Percentiles rank a stretch among this genome's conserved stretches.
Conservation (phyloP, 2,797 vertebrate genomes). For the Artibeus lituratus region DNA sequence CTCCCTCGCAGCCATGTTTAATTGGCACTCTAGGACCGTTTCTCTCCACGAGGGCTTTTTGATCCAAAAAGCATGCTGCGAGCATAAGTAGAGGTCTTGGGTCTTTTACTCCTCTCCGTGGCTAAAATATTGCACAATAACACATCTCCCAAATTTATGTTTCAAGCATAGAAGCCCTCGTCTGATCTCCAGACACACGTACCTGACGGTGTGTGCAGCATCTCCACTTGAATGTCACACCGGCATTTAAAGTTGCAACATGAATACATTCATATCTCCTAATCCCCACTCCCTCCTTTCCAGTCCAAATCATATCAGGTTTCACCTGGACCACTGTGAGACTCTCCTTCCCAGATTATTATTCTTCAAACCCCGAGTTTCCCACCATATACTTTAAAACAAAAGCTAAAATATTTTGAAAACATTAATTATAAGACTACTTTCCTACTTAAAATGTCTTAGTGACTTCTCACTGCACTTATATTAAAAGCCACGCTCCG, state of each 20-base stretch:
- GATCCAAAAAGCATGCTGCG: not conserved
- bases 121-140: not conserved
- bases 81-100: not conserved
- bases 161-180: not conserved
- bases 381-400: not conserved
- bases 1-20: not conserved
- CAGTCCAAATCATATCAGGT: not conserved
- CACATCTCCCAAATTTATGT: not conserved
- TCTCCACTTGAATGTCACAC: constrained; percentile 3
- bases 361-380: not conserved
- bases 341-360: not conserved
- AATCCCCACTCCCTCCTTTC: not conserved
- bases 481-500: not conserved
- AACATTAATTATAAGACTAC: not conserved
- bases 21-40: not conserved
- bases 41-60: not conserved
- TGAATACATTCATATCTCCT: not conserved
- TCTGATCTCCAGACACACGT: not conserved
- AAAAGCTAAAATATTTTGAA: not conserved
- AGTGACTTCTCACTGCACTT: not conserved
- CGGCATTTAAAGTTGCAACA: constrained; percentile 1
- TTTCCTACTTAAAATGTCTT: not conserved
- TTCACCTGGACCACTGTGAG: not conserved
- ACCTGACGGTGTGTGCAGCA: not conserved
- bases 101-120: not conserved